These are phyloP conservation scores for Pollenia amentaria DNA, from an alignment of 2,888 invertebrate genomes.

Conservation along the genomic window DNA sequence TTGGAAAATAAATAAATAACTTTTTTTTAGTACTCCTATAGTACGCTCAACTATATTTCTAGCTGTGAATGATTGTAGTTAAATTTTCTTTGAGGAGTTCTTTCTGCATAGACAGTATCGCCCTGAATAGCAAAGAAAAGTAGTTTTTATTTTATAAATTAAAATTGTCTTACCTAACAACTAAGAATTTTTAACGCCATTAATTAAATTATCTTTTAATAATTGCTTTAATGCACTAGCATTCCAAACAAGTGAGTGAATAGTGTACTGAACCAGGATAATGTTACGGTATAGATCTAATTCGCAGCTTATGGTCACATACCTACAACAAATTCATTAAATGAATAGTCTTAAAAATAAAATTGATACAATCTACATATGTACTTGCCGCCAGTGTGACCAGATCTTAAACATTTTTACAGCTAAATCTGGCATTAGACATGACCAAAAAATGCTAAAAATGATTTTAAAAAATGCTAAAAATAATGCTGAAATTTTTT, in stretches of 20 bases:
- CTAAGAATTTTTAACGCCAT: conserved; percentile 3
- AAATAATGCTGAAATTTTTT: too few relatives aligned
- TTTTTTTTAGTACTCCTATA: not conserved
- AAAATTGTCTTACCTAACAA: not conserved
- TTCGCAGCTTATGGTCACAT: conserved; percentile 15
- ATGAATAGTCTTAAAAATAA: not conserved
- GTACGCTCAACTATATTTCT: not conserved
- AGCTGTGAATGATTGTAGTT: not conserved
- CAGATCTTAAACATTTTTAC: too few relatives aligned
- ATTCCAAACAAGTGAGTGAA: conserved; percentile 5
- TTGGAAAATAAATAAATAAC: not conserved
- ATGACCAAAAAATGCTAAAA: too few relatives aligned
- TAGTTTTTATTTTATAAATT: conserved; percentile 8
- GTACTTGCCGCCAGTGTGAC: too few relatives aligned
- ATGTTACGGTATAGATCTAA: conserved; percentile 16
- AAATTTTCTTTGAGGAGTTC: not conserved
- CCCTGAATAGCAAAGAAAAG: not conserved
- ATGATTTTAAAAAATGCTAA: too few relatives aligned
- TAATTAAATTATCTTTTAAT: not conserved
- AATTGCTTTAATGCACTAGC: conserved; percentile 18
- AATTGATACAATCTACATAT: not conserved
- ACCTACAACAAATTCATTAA: not conserved
- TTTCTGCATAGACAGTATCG: not conserved
- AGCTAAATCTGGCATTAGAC: too few relatives aligned
- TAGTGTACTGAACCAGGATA: conserved; percentile 5